phyloP scores from a whole-genome alignment of 2,888 invertebrate genomes.

The Eulithis prunata region DNA sequence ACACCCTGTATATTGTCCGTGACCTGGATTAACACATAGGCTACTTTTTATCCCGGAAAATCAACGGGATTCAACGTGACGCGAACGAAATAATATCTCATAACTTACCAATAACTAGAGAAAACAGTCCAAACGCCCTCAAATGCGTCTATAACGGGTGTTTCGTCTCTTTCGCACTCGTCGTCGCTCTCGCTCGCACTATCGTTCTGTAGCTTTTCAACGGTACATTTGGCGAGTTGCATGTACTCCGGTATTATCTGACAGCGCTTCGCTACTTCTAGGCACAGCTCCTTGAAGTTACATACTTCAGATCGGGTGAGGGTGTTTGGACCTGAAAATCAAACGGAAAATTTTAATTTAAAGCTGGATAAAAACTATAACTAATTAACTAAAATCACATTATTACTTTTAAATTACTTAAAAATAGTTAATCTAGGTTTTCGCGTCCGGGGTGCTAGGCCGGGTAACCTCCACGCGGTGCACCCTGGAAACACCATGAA shows the following conservation, averaged over 20 bases:
- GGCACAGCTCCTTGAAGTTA: slow-evolving; percentile 70
- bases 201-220: slow-evolving; percentile 56
- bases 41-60: too few species aligned
- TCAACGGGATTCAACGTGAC: too few species aligned
- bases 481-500: too few species aligned
- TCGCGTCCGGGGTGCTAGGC: too few species aligned
- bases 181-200: slow-evolving; percentile 42
- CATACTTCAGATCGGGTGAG: slow-evolving; percentile 65
- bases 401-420: too few species aligned
- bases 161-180: slow-evolving; percentile 42
- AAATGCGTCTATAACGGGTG: slow-evolving; percentile 65
- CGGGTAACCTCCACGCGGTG: too few species aligned
- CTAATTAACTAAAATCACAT: too few species aligned
- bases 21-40: too few species aligned
- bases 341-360: neutral
- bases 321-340: slow-evolving; percentile 59
- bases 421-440: too few species aligned
- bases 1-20: too few species aligned
- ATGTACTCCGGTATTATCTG: slow-evolving; percentile 79
- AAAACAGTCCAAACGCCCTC: slow-evolving; percentile 73
- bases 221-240: slow-evolving; percentile 71
- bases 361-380: too few species aligned
- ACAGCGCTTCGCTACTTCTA: slow-evolving; percentile 71
- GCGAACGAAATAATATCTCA: too few species aligned
- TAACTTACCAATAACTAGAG: slow-evolving; percentile 77